phyloP scores from a whole-genome alignment of 2,113 vertebrate species.

The Campylomormyrus numenius region DNA sequence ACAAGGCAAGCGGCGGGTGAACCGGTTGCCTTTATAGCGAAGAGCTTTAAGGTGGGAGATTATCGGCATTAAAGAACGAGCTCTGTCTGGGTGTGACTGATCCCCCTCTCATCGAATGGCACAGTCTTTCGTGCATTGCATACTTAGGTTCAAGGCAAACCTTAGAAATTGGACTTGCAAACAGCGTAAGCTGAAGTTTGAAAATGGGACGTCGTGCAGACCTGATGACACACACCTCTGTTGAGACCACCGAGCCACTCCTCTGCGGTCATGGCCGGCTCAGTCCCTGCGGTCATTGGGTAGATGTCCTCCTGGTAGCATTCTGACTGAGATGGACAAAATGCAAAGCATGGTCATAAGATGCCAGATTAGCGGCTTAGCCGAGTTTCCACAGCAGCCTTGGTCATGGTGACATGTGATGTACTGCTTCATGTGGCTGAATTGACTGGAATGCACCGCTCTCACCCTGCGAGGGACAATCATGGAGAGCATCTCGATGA shows the following conservation, averaged over 20 bases:
- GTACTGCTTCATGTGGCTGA: background rate
- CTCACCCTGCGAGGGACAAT: conserved; percentile 80
- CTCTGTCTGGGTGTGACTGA: background rate
- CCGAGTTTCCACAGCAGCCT: background rate
- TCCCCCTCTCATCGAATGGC: background rate
- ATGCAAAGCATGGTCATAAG: background rate
- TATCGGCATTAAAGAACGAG: background rate
- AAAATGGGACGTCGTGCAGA: background rate
- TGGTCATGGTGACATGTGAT: background rate
- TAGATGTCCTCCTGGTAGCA: conserved; percentile 89
- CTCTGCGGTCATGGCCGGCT: conserved; percentile 74
- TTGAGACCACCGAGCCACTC: conserved; percentile 80
- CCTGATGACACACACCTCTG: conserved; percentile 59
- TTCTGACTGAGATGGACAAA: conserved; percentile 58
- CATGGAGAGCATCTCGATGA: conserved; percentile 86
- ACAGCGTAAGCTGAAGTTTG: background rate
- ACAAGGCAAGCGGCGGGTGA: background rate
- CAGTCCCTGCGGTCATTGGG: conserved; percentile 72
- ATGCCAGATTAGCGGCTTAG: background rate
- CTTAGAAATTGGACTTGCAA: background rate
- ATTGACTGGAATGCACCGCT: background rate
- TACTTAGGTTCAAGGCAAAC: background rate
- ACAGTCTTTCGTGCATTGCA: background rate
- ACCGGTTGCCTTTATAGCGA: background rate
- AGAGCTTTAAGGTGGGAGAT: background rate